Evolutionary conservation across 35 echinoderm and acorn worm species (phyloP), one percentile per base, ranked within the genome.

Genomic region (Hemicentrotus pulcherrimus): DNA sequence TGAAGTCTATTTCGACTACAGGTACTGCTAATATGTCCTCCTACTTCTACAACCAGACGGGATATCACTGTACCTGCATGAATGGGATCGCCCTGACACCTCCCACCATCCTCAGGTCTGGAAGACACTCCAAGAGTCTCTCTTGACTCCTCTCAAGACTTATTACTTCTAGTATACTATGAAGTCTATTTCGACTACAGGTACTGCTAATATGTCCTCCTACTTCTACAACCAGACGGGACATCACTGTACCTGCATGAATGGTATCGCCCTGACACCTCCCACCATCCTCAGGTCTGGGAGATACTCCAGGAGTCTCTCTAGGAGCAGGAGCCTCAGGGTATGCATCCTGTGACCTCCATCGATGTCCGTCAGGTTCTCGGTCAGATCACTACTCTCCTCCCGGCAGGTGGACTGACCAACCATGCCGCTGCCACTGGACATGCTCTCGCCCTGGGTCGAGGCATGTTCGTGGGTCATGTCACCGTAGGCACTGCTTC

Each of bases 41-140:
- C n/a, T n/a, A n/a, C n/a, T n/a, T n/a, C n/a, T n/a, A n/a, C n/a
- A n/a, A n/a, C n/a, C n/a, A n/a, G n/a, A n/a, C n/a, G n/a, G n/a
- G n/a, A n/a, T n/a, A n/a, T n/a, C n/a, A n/a, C n/a, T n/a, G n/a
- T n/a, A 98, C 98, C 98, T 99, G 98, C 98, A 99, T 99, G 65
- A 98, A 99, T 94, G 97, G 98, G 59, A 99, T 99, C 58, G 98
- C 98, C 15, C 98, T 94, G 24, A 99, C 98, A 35, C 98, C 98
- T 50, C 98, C 98, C 0, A 99, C 98, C 90, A 96, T 94, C 95
- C 98, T 96, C 19, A 98, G 94, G 35, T 99, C 98, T 46, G 98
- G 98, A 88, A 99, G 94, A 95, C 96, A 97, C 92, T 98, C 96
- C 60, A 99, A 95, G 60, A 99, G 89, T 89, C 95, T 97, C 48